These are phyloP conservation scores for Apodemus agrarius DNA, from an alignment of 2,797 vertebrate genomes.

Conservation along the genomic window DNA sequence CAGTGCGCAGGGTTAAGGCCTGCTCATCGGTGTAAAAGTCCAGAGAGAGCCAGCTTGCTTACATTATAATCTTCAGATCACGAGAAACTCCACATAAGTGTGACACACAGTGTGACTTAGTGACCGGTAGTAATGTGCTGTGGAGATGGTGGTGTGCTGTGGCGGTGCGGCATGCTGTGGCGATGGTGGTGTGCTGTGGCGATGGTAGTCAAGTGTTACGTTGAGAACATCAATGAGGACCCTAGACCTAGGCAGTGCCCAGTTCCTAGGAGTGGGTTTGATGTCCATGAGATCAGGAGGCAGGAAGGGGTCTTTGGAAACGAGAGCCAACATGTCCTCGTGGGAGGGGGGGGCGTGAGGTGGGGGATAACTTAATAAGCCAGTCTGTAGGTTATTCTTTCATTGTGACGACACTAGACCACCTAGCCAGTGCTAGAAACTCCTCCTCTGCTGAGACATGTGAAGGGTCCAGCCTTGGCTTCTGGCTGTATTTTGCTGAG, in stretches of 20 bases:
- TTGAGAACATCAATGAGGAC: fast-evolving
- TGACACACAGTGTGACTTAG: fast-evolving
- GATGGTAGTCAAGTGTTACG: fast-evolving
- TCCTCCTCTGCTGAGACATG: not conserved
- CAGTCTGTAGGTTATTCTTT: not conserved
- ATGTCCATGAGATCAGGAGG: fast-evolving
- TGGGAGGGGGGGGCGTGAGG: fast-evolving
- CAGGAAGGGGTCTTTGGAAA: not conserved
- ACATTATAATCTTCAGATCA: not conserved
- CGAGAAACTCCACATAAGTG: fast-evolving
- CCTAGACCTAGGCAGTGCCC: not conserved
- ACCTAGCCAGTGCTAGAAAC: not conserved
- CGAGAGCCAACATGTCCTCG: not conserved
- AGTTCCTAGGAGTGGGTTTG: not conserved
- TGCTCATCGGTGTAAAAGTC: no score
- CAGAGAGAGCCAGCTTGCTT: fast-evolving
- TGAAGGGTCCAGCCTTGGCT: not conserved
- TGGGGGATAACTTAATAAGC: not conserved
- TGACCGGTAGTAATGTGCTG: fast-evolving
- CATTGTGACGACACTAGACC: not conserved
- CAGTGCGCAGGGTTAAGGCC: not conserved
- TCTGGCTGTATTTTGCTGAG: fast-evolving
- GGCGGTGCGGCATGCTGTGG: no score
- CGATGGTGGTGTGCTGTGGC: not conserved
- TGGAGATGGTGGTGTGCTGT: not conserved